phyloP scores from a whole-genome alignment of 2,113 vertebrate species.

The Reinhardtius hippoglossoides region DNA sequence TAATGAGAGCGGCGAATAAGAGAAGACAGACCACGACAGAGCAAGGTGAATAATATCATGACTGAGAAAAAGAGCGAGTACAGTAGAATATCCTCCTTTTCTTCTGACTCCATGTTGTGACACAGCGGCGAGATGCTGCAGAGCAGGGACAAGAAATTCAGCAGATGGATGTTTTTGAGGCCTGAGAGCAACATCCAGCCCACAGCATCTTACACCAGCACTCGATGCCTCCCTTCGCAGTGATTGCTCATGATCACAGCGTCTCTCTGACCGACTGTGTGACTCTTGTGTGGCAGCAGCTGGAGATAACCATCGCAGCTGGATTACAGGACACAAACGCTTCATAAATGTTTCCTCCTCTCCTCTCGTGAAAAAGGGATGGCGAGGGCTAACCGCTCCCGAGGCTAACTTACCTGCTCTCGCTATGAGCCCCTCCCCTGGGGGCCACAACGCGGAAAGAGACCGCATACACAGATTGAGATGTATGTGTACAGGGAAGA shows the following conservation, averaged over 20 bases:
- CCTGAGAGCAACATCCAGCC: constrained; percentile 24
- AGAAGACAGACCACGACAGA: constrained; percentile 23
- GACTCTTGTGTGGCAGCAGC: constrained; percentile 23
- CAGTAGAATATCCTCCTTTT: constrained; percentile 17
- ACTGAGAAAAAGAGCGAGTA: constrained; percentile 9
- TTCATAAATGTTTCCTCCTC: constrained; percentile 48
- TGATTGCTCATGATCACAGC: constrained; percentile 35
- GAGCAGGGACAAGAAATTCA: constrained; percentile 17
- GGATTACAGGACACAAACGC: constrained; percentile 41
- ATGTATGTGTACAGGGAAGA: constrained; percentile 60
- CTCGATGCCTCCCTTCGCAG: constrained; percentile 9
- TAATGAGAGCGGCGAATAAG: constrained; percentile 44
- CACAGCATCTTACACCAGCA: constrained; percentile 38
- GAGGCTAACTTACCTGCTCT: constrained; percentile 28
- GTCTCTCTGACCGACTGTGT: constrained; percentile 17
- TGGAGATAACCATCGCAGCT: constrained; percentile 36
- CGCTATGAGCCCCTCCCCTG: constrained; percentile 16
- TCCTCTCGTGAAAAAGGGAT: constrained; percentile 29
- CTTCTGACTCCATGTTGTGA: constrained; percentile 6
- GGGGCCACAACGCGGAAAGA: constrained; percentile 34
- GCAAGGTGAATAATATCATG: constrained; percentile 48
- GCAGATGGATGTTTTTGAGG: constrained; percentile 35
- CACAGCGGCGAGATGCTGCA: constrained; percentile 22
- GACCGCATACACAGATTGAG: constrained; percentile 60
- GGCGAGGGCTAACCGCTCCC: too few relatives aligned